Base-by-base conservation (phyloP, 2,113 vertebrate species). In the Ginglymostoma cirratum region DNA sequence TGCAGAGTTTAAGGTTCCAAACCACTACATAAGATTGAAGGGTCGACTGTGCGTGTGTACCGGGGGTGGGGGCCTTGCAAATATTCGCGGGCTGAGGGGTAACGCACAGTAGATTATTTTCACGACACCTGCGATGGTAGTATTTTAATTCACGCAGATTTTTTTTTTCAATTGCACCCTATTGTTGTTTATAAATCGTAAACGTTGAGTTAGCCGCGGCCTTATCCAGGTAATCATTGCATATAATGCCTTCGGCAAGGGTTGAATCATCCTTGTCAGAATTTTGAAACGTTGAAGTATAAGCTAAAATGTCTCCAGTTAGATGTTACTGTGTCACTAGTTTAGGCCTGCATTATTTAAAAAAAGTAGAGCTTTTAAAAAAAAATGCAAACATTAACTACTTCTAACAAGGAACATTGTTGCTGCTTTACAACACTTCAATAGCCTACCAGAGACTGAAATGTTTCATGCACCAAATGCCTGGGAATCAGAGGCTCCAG, bases 71-170 rank as follows among this genome's bases (percentile, higher is more conserved):
- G 45, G 27, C 17, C 30, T 19, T 95, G 45, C 78, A 42, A 67
- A 27, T 85, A 17, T 66, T 96, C 76, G 66, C 72, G 19, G 30
- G 6, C 8, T 34, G 72, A 30, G 72, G 27, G 72, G 30, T 1
- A 95, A 95, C 89, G 80, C 96, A 96, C 69, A 96, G 96, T 96
- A 96, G 96, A 96, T 93, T 61, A n/a, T 93, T 93, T 87, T 70
- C 89, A 83, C 89, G 92, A 96, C 96, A 96, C 96, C 95, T 96
- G 96, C 80, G 96, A 66, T 95, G 95, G 97, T 96, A 70, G 97
- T 96, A 96, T 96, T 97, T 96, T 96, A 97, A 97, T 96, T 96
- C 96, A 38, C 93, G 55, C 90, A 94, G 96, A 34, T 65, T 69
- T 34, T 95, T 72, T 94, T 96, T 96, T 94, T 96, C 1, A 48